Conservation (phyloP, 2,113 vertebrate species). For the Sapayoa aenigma region DNA sequence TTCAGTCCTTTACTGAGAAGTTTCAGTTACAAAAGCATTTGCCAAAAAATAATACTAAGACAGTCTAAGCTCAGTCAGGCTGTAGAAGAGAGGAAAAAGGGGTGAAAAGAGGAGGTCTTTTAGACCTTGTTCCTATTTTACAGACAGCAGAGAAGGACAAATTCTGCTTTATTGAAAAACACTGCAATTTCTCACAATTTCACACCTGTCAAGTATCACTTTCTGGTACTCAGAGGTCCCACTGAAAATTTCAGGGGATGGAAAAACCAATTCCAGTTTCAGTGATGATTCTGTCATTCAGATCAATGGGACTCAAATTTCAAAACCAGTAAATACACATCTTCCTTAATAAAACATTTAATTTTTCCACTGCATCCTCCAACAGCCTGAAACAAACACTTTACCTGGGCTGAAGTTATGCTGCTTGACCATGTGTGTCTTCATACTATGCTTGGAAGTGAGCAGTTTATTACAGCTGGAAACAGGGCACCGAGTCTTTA, state of each 20-base stretch:
- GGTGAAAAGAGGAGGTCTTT: not conserved
- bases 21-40: not conserved
- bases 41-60: not conserved
- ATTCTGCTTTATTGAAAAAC: not conserved
- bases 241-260: not conserved
- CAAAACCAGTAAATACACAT: not conserved
- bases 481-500: conserved; percentile 88
- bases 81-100: not conserved
- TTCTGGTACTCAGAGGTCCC: not conserved
- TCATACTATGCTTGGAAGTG: conserved; percentile 92
- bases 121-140: not conserved
- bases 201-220: not conserved
- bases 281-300: not conserved
- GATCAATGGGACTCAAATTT: not conserved
- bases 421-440: conserved; percentile 91
- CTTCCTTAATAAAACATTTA: not conserved
- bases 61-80: not conserved
- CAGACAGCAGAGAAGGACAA: not conserved
- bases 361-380: not conserved
- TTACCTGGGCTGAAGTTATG: conserved; percentile 89
- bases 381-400: not conserved
- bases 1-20: not conserved
- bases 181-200: not conserved
- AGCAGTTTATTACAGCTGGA: conserved; percentile 90
- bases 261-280: not conserved